Evolutionary conservation across 2,113 vertebrate genomes (phyloP), one percentile per base, ranked within the genome.

Genomic region (Glaucomys volans): DNA sequence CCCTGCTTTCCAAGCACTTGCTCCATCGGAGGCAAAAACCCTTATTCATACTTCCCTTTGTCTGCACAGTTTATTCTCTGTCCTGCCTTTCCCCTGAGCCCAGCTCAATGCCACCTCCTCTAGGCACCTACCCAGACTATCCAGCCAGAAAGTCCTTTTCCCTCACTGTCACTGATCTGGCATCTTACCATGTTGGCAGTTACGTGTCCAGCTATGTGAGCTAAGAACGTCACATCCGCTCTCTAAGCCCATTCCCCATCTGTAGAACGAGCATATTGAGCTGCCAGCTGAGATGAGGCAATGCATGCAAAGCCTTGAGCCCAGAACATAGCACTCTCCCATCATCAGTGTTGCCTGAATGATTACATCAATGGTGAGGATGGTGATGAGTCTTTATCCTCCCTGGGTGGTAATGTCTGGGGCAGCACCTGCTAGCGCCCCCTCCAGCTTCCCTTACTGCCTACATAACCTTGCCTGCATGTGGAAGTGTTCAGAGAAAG

Each of bases 271-370:
- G 2, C 30, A 42, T 14, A 3, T 30, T 76, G 32, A 74, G 76
- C 1, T 24, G n/a, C 81, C 40, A 8, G 32, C 37, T 35, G 80
- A 30, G 62, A 50, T 8, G 8, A 81, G 44, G 26, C 42, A 5
- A 14, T 1, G 4, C 1, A 0, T 13, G 11, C 6, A 4, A 64
- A 84, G 44, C 30, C 1, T 16, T 0, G 2, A 83, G 75, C 35
- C 20, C 26, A 3, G 44, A 3, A 1, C 17, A 3, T 0, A 0
- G 7, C 22, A 28, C n/a, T 2, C 2, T 18, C 66, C 37, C 8
- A 4, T 26, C 62, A 26, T 35, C 35, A 30, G 2, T 12, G 69
- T 44, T 0, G 0, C 1, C 0, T 24, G 17, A 9, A 64, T 5
- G 4, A 40, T 32, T 4, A n/a, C 26, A 3, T 50, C 64, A 9